These are phyloP conservation scores for Bombus affinis DNA, from an alignment of 1,140 invertebrate genomes.

Conservation along the genomic window DNA sequence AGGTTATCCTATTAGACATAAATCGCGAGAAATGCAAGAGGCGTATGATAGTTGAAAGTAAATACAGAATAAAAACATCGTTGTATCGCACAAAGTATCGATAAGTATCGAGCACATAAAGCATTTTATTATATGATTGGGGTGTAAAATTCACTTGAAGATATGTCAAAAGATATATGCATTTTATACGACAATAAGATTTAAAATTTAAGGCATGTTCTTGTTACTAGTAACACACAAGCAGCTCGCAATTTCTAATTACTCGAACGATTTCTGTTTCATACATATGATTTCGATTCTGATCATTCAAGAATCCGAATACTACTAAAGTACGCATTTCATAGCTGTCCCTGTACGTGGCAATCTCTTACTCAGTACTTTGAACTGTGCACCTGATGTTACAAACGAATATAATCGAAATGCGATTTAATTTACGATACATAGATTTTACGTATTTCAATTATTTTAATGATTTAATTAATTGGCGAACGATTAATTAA, in stretches of 20 bases:
- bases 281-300: neutral
- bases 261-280: neutral
- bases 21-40: neutral
- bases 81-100: slow-evolving; percentile 53
- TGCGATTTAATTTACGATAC: neutral
- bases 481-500: neutral
- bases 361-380: neutral
- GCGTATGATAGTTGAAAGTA: slow-evolving; percentile 23
- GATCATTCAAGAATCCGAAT: neutral
- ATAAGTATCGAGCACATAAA: slow-evolving; percentile 45
- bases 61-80: slow-evolving; percentile 28
- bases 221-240: slow-evolving; percentile 26
- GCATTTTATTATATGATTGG: slow-evolving; percentile 54
- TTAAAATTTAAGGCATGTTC: slow-evolving; percentile 47
- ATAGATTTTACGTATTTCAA: neutral
- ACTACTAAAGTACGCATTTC: neutral
- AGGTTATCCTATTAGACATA: slow-evolving; percentile 20
- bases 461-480: neutral
- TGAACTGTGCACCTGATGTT: neutral
- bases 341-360: neutral
- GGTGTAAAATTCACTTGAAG: slow-evolving; percentile 41
- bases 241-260: slow-evolving; percentile 33
- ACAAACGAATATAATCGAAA: neutral
- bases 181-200: slow-evolving; percentile 55
- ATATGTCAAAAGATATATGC: slow-evolving; percentile 25